Evolutionary conservation across 1,140 invertebrate genomes (phyloP).

Genomic region (Sycophaga agraensis): DNA sequence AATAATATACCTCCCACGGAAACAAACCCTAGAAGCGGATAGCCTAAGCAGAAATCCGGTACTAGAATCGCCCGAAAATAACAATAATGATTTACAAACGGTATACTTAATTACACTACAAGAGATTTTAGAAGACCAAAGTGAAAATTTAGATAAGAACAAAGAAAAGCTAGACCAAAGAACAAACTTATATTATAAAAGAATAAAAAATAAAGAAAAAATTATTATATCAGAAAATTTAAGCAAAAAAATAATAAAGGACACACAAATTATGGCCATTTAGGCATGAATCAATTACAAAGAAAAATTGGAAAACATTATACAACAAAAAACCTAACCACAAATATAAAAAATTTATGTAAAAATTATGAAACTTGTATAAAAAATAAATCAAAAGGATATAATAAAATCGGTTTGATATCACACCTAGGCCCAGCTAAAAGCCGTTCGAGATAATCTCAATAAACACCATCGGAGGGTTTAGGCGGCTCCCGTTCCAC

Average conservation of each 20-base stretch:
- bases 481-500: not conserved
- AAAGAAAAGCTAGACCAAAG: not conserved
- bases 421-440: not conserved
- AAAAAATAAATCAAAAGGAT: not conserved
- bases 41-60: slow-evolving; percentile 28
- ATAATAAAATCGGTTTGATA: not conserved
- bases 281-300: not conserved
- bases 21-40: slow-evolving; percentile 27
- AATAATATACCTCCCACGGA: slow-evolving; percentile 21
- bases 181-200: not conserved
- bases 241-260: not conserved
- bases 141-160: not conserved
- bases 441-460: not conserved
- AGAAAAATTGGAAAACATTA: not conserved
- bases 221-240: not conserved
- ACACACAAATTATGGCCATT: not conserved
- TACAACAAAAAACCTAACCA: not conserved
- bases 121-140: slow-evolving; percentile 24
- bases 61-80: slow-evolving; percentile 6
- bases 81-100: slow-evolving; percentile 8
- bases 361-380: not conserved
- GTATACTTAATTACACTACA: slow-evolving; percentile 16
- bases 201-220: not conserved
- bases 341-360: not conserved
- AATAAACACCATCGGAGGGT: not conserved